Conservation (phyloP, 2,797 vertebrate genomes). For the Xenops minutus region DNA sequence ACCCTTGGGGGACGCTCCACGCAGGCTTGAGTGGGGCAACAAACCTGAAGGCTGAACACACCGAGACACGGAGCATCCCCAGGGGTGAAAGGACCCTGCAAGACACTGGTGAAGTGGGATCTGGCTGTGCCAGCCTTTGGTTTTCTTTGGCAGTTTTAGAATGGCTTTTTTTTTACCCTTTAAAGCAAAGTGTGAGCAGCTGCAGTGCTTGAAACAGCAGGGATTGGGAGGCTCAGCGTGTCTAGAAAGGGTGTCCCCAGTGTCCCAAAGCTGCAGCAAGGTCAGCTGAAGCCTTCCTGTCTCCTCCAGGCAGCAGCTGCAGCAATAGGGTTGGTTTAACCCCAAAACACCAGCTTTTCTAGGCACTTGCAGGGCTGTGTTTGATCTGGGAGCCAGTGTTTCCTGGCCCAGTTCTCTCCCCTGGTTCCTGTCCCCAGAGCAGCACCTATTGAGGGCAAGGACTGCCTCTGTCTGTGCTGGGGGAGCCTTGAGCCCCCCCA, state of each 20-base stretch:
- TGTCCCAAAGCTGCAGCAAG: not conserved
- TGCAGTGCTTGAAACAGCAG: not conserved
- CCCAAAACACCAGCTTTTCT: not conserved
- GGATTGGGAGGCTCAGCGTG: not conserved
- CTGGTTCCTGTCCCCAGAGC: not conserved
- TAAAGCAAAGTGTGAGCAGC: not conserved
- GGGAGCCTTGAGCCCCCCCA: not conserved
- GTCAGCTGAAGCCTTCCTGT: not conserved
- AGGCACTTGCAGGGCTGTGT: not conserved
- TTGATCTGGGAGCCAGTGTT: not conserved
- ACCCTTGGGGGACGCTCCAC: not conserved
- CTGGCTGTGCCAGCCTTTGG: not conserved
- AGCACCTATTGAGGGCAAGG: not conserved
- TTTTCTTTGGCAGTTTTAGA: not conserved
- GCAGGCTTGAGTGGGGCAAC: not conserved
- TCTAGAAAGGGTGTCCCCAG: not conserved
- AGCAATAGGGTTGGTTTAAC: not conserved
- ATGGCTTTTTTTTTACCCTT: not conserved
- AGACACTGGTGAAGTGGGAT: too few relatives aligned
- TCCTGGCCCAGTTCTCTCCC: slow-evolving; percentile 19
- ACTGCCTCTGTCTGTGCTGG: not conserved
- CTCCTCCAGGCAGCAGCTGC: not conserved
- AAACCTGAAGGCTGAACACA: not conserved
- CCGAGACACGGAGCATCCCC: fast-evolving
- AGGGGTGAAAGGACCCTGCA: too few relatives aligned